Percentiles rank a stretch among this genome's conserved stretches.
phyloP scores from a whole-genome alignment of 1,140 invertebrate genomes.

The Whitmania pigra region DNA sequence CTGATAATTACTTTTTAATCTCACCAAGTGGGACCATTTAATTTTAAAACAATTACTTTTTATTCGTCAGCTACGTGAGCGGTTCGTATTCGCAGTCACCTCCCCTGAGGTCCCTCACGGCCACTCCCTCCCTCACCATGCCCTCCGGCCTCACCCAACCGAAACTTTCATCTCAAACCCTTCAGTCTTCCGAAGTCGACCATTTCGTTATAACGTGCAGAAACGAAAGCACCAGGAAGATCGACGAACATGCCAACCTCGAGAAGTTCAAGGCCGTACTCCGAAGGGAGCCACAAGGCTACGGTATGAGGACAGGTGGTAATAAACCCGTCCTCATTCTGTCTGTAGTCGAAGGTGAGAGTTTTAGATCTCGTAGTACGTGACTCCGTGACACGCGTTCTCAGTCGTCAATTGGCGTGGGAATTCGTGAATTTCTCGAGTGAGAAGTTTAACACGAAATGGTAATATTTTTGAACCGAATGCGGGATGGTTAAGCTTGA shows the following conservation, averaged over 20 bases:
- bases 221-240: constrained; percentile 6
- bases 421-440: too few species aligned
- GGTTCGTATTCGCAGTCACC: background rate
- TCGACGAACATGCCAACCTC: background rate
- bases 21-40: background rate
- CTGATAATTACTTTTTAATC: too few species aligned
- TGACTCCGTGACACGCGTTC: too few species aligned
- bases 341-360: background rate
- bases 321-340: constrained; percentile 1
- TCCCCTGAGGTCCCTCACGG: too few species aligned
- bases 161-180: background rate
- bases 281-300: background rate
- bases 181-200: background rate
- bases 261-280: background rate
- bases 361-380: background rate
- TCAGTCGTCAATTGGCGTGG: too few species aligned
- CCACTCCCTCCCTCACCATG: too few species aligned
- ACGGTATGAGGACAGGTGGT: constrained; percentile 4
- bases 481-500: too few species aligned
- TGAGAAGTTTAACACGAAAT: too few species aligned
- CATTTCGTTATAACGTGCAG: background rate
- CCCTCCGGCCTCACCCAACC: background rate
- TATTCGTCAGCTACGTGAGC: background rate
- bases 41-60: constrained; percentile 4
- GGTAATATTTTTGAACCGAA: too few species aligned